Evolutionary conservation across 23 tunicate species (phyloP).

Genomic region (Diplosoma virens): DNA sequence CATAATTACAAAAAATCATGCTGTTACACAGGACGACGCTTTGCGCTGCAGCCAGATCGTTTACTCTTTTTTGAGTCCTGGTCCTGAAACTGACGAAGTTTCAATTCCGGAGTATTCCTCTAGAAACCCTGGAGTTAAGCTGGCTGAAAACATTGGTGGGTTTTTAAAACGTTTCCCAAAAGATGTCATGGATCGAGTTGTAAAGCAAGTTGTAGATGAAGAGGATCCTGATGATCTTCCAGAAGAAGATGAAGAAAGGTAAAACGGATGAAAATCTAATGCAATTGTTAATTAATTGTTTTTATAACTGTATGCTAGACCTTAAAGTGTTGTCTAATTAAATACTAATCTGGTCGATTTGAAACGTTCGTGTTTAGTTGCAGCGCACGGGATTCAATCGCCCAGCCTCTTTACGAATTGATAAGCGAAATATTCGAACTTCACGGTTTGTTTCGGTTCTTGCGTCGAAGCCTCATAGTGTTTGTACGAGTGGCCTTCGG

Average conservation of each 20-base stretch:
- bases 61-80: slow-evolving; percentile 66
- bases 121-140: not conserved
- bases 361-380: too few species aligned
- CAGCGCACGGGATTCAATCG: slow-evolving; percentile 65
- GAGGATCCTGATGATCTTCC: slow-evolving; percentile 50
- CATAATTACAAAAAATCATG: not conserved
- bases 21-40: slow-evolving; percentile 57
- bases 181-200: slow-evolving; percentile 62
- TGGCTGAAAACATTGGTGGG: slow-evolving; percentile 39
- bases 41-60: slow-evolving; percentile 70
- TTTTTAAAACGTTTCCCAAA: slow-evolving; percentile 67
- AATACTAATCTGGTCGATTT: too few species aligned
- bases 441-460: slow-evolving; percentile 80
- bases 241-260: slow-evolving; percentile 55
- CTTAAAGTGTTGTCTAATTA: not conserved
- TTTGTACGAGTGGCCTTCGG: slow-evolving; percentile 94
- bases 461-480: slow-evolving; percentile 65
- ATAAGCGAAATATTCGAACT: slow-evolving; percentile 82
- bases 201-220: slow-evolving; percentile 38
- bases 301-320: too few species aligned
- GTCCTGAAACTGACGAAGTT: slow-evolving; percentile 37
- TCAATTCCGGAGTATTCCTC: not conserved
- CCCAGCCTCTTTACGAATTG: slow-evolving; percentile 67
- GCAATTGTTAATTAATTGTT: too few species aligned
- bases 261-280: too few species aligned